A percentile compares a stretch with the other conserved stretches of the same genome.
phyloP scores from a whole-genome alignment of 2,113 vertebrate genomes.

The Setophaga coronata region DNA sequence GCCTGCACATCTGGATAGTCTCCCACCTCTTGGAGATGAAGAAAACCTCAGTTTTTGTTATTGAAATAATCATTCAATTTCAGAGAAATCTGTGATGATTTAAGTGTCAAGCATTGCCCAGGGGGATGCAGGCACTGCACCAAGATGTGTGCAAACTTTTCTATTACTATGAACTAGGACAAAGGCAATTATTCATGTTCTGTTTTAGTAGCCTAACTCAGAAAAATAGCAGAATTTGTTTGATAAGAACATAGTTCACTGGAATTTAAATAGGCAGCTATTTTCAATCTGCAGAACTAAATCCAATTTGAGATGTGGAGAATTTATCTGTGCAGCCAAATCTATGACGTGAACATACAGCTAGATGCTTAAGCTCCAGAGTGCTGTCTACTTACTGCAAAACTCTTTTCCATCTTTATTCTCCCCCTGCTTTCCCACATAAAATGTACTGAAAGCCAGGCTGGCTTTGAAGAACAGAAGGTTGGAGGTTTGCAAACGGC shows the following conservation, averaged over 20 bases:
- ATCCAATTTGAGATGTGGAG: background rate
- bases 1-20: background rate
- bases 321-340: background rate
- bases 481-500: background rate
- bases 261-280: background rate
- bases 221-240: background rate
- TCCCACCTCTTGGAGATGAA: background rate
- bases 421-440: background rate
- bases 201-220: background rate
- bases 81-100: background rate
- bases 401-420: background rate
- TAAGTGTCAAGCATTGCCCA: background rate
- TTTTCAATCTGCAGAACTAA: background rate
- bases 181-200: background rate
- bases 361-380: background rate
- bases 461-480: background rate
- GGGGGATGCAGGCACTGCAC: background rate
- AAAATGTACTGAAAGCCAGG: background rate
- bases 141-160: background rate
- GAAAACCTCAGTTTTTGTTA: rapidly evolving
- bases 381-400: background rate
- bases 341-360: background rate
- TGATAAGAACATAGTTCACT: background rate
- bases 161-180: background rate
- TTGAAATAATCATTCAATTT: background rate